Conservation (phyloP, 2,888 invertebrate genomes). For the Apodemia zela region DNA sequence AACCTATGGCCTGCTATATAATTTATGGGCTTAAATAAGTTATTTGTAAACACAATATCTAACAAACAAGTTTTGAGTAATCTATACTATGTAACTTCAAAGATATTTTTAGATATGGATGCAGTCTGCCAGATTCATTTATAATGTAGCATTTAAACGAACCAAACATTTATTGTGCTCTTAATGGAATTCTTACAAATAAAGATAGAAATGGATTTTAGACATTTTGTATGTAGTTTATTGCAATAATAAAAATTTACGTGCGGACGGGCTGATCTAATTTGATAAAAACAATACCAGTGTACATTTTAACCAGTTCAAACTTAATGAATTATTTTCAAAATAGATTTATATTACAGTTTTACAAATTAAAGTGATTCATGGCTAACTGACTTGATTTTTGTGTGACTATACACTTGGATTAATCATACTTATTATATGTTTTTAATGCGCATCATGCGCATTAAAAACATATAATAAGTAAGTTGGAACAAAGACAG, state of each 20-base stretch:
- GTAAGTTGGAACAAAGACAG: too few relatives aligned
- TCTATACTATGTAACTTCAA: constrained; percentile 60
- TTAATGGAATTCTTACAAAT: constrained; percentile 37
- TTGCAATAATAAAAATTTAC: neutral
- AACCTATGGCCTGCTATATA: constrained; percentile 10
- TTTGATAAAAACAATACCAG: neutral
- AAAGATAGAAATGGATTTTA: constrained; percentile 47
- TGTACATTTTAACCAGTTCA: neutral
- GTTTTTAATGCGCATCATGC: too few relatives aligned
- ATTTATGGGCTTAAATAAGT: constrained; percentile 32
- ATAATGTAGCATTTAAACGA: constrained; percentile 51
- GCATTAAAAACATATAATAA: too few relatives aligned
- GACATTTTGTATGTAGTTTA: constrained; percentile 50
- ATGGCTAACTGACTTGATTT: neutral
- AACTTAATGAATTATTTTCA: too few relatives aligned
- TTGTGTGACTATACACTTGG: too few relatives aligned
- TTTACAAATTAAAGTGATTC: neutral
- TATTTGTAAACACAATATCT: constrained; percentile 64
- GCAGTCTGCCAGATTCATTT: constrained; percentile 49
- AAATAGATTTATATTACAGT: too few relatives aligned
- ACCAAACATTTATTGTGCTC: constrained; percentile 50
- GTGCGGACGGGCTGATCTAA: neutral
- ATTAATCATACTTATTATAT: too few relatives aligned
- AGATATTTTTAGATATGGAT: constrained; percentile 56
- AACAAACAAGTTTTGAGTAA: constrained; percentile 68